phyloP scores from a whole-genome alignment of 2,113 vertebrate genomes.

The Acanthochromis polyacanthus region DNA sequence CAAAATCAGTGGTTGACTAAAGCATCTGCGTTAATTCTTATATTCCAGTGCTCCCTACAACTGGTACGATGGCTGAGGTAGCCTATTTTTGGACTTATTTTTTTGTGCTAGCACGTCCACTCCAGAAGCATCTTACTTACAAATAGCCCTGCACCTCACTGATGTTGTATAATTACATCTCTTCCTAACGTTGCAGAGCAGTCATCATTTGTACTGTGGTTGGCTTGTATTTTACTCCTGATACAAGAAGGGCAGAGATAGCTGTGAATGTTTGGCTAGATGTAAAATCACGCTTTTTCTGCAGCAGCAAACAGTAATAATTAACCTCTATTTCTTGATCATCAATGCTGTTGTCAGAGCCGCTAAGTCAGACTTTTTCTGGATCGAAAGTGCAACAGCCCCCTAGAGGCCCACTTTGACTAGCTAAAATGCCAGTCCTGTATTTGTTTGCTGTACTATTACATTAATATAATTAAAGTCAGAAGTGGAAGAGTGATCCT shows the following conservation, averaged over 20 bases:
- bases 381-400: neutral
- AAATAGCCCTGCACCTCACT: too few species aligned
- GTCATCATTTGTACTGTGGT: too few species aligned
- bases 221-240: too few species aligned
- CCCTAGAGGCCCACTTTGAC: neutral
- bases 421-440: neutral
- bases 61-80: too few species aligned
- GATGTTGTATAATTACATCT: too few species aligned
- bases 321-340: neutral
- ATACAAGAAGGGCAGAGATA: neutral
- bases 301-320: neutral
- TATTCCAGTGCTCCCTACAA: too few species aligned
- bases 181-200: too few species aligned
- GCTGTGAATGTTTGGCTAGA: neutral
- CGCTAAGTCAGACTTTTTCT: neutral
- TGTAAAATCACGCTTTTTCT: neutral
- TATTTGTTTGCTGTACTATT: slow-evolving; percentile 11
- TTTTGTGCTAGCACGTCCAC: too few species aligned
- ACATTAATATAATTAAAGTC: slow-evolving; percentile 1
- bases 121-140: too few species aligned
- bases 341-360: neutral
- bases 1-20: too few species aligned
- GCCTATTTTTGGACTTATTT: too few species aligned
- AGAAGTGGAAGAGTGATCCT: neutral
- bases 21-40: too few species aligned